These are phyloP conservation scores for Hippocampus zosterae DNA, from an alignment of 2,113 vertebrate species.

Conservation along the genomic window DNA sequence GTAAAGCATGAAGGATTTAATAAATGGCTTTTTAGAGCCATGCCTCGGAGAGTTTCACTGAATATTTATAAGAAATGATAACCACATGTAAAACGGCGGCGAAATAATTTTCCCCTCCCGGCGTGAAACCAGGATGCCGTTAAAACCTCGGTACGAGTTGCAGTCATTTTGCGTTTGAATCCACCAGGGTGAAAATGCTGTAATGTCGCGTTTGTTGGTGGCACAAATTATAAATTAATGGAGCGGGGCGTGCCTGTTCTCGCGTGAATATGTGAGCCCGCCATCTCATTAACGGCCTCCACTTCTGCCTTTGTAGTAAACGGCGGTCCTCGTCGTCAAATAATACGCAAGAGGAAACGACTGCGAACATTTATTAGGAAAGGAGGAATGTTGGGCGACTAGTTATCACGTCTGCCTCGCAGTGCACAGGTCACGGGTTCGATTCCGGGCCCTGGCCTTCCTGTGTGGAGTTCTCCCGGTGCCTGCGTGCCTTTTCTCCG, in stretches of 20 bases:
- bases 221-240: conserved; percentile 22
- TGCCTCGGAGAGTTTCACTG: background rate
- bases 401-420: too few relatives aligned
- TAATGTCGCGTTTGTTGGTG: background rate
- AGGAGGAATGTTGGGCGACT: too few relatives aligned
- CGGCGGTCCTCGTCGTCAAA: background rate
- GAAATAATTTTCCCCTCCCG: conserved; percentile 35
- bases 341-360: background rate
- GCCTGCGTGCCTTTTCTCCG: too few relatives aligned
- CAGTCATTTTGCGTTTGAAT: conserved; percentile 5
- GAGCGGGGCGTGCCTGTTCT: conserved; percentile 8
- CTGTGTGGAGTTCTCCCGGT: too few relatives aligned
- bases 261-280: background rate
- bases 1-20: conserved; percentile 22
- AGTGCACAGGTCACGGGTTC: too few relatives aligned
- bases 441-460: too few relatives aligned
- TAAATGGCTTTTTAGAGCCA: conserved; percentile 18
- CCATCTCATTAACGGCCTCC: background rate
- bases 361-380: too few relatives aligned
- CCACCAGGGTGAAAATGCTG: conserved; percentile 4
- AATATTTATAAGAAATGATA: conserved; percentile 4
- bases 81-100: conserved; percentile 6
- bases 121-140: conserved; percentile 23
- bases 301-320: background rate
- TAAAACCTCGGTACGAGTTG: background rate